These are phyloP conservation scores for Fregetta grallaria DNA, from an alignment of 2,113 vertebrate species.

Conservation along the genomic window DNA sequence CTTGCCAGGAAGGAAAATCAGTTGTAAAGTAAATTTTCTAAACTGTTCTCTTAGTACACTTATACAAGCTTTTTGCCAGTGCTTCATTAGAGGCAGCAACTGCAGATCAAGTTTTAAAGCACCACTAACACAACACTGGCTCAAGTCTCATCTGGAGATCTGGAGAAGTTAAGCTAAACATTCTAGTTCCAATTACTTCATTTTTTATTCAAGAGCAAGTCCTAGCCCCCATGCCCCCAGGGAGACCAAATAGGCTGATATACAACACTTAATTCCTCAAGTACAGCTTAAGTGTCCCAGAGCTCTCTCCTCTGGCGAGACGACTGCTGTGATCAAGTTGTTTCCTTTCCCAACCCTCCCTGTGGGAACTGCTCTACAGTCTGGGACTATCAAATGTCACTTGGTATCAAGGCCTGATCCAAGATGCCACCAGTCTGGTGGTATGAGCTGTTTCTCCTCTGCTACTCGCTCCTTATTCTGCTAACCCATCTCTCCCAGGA, in stretches of 20 bases:
- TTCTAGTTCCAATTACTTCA: neutral
- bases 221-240: neutral
- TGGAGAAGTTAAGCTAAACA: neutral
- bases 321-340: neutral
- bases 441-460: accelerated
- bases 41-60: neutral
- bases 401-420: neutral
- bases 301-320: neutral
- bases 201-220: neutral
- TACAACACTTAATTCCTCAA: neutral
- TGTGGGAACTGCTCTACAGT: neutral
- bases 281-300: neutral
- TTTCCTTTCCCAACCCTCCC: neutral
- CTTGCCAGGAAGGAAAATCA: neutral
- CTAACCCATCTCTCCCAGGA: neutral
- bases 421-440: neutral
- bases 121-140: neutral
- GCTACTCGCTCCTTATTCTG: neutral
- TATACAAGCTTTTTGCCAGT: neutral
- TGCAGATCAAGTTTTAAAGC: neutral
- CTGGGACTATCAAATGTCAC: neutral
- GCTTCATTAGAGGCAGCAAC: neutral
- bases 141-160: neutral
- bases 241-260: neutral
- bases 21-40: neutral